Evolutionary conservation across 2,113 vertebrate genomes (phyloP), one percentile per base, ranked within the genome.

Genomic region (Cynoglossus semilaevis): DNA sequence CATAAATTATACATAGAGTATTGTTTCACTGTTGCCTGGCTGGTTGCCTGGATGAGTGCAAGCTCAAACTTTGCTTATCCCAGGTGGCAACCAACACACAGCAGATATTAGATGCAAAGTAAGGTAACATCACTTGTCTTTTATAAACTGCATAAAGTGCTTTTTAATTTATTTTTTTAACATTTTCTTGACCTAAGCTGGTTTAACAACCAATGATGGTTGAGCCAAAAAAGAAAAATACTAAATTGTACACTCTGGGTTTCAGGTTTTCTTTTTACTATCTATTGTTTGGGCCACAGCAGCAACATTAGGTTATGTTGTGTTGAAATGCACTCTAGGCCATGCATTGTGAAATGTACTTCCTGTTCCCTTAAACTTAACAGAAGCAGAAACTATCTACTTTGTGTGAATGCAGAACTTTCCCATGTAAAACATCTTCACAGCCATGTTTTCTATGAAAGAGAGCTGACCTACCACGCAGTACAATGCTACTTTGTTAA

Each of bases 21-120:
- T 29, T 54, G 74, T 59, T 61, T 69, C 45, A 47, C 49, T 63
- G 69, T 81, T 76, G 74, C 77, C 59, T 52, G 52, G 66, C 58
- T 48, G 58, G 59, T 74, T 73, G 68, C 55, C 54, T 58, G 16
- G 67, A 53, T 15, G 42, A 42, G n/a, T 10, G 15, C 54, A 16
- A 71, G 36, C 22, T 51, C 46, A 60, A 67, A 50, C 53, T 36
- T 18, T 37, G 48, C 15, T 45, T 36, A 59, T 60, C 36, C 59
- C 44, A 53, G 1, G 52, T 40, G 48, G n/a, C 44, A 49, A 67
- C 55, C 36, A 48, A 67, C 51, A 41, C 17, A 16, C 12, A 34
- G 19, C n/a, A 61, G 46, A 55, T 34, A 18, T 4, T 7, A 17
- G 8, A 63, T 0, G 3, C 19, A 51, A 16, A 36, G 18, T 58